A percentile compares a stretch with the other conserved stretches of the same genome.
Evolutionary conservation across 2,888 invertebrate genomes (phyloP).

Genomic region (Euclidia mi): DNA sequence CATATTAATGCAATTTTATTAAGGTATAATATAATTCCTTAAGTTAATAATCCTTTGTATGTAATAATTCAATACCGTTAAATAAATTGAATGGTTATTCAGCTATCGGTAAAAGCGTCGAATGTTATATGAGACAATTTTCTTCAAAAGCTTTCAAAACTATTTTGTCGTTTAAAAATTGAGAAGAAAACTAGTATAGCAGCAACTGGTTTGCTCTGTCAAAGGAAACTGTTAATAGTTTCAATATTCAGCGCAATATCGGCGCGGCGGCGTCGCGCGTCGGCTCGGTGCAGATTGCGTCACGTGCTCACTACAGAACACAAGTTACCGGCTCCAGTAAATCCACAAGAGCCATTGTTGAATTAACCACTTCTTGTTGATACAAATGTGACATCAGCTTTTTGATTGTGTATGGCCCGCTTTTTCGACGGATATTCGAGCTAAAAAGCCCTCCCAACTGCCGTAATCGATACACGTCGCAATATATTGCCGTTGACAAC

Average conservation of each 20-base stretch:
- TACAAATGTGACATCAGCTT: slow-evolving; percentile 63
- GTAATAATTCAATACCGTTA: no score
- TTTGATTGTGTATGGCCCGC: slow-evolving; percentile 66
- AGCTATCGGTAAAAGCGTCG: no score
- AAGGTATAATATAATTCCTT: no score
- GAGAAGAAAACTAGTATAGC: slow-evolving; percentile 18
- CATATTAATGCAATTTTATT: no score
- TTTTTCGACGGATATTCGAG: slow-evolving; percentile 64
- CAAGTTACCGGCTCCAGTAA: slow-evolving; percentile 57
- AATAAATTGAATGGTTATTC: no score
- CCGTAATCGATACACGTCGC: slow-evolving; percentile 36
- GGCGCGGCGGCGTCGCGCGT: no score
- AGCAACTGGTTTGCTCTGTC: slow-evolving; percentile 18
- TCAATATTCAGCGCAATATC: slow-evolving; percentile 42
- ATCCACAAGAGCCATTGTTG: slow-evolving; percentile 47
- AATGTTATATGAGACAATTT: no score
- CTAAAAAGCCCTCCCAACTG: slow-evolving; percentile 44
- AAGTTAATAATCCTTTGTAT: no score
- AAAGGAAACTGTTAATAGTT: slow-evolving; percentile 30
- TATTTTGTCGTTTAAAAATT: neutral
- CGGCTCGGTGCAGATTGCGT: slow-evolving; percentile 37
- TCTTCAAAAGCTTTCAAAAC: no score
- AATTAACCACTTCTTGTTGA: slow-evolving; percentile 37
- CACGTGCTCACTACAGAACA: slow-evolving; percentile 19
- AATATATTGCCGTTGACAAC: slow-evolving; percentile 58